Percentiles rank a stretch among this genome's conserved stretches.
Evolutionary conservation across 2,888 invertebrate species (phyloP).

Genomic region (Drosophila kambysellisi): DNA sequence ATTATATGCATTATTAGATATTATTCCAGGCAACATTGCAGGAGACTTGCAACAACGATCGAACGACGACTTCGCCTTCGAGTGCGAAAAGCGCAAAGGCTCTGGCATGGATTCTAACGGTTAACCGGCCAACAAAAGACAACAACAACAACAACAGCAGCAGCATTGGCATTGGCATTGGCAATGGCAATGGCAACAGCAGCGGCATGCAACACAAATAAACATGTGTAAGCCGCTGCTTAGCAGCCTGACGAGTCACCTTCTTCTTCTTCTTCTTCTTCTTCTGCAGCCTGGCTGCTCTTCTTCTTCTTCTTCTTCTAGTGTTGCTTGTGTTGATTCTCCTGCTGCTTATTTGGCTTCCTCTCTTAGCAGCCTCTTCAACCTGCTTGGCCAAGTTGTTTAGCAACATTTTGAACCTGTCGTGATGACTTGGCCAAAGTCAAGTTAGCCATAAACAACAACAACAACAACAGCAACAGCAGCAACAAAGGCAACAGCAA

Average conservation of each 20-base stretch:
- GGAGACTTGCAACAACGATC: constrained; percentile 3
- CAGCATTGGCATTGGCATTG: constrained; percentile 18
- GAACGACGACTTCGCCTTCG: constrained; percentile 12
- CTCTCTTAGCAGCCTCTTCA: constrained; percentile 41
- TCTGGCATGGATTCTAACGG: constrained; percentile 62
- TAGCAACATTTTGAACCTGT: constrained; percentile 79
- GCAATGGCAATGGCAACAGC: constrained; percentile 4
- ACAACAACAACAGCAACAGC: constrained; percentile 40
- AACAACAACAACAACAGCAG: constrained; percentile 24
- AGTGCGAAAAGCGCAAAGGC: constrained; percentile 26
- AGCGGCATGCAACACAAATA: constrained; percentile 62
- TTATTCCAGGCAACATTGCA: constrained; percentile 58
- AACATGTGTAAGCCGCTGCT: constrained; percentile 79
- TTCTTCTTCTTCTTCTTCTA: constrained; percentile 2
- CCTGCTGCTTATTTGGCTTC: constrained; percentile 33
- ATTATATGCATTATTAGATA: constrained; percentile 81
- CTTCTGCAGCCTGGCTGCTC: not conserved
- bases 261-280: constrained; percentile 5
- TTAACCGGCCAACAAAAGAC: constrained; percentile 61
- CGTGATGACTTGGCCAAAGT: constrained; percentile 81
- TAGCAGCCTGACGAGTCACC: constrained; percentile 69
- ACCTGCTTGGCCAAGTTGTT: constrained; percentile 64
- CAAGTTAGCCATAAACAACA: constrained; percentile 65
- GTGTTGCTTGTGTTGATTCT: constrained; percentile 24
- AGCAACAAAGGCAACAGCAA: constrained; percentile 36